Conservation (phyloP, 1,140 invertebrate genomes). For the Cotesia chilonis region DNA sequence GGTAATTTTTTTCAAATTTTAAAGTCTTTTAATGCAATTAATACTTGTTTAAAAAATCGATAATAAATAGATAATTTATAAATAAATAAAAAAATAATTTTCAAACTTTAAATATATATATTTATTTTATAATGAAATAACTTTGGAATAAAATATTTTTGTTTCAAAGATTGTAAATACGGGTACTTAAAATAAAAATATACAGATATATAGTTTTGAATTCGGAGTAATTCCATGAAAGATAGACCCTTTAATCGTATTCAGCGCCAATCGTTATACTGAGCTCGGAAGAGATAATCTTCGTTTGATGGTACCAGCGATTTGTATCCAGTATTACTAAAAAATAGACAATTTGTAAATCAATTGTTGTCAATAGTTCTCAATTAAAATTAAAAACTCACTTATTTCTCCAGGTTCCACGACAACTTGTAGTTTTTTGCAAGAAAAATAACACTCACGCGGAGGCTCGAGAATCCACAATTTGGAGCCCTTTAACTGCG, state of each 20-base stretch:
- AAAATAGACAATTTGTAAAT: slow-evolving; percentile 50
- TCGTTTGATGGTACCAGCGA: slow-evolving; percentile 93
- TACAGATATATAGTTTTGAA: not conserved
- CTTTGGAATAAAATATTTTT: not conserved
- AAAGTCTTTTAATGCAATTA: too few species aligned
- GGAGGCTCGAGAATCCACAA: slow-evolving; percentile 87
- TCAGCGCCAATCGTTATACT: slow-evolving; percentile 96
- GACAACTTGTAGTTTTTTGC: slow-evolving; percentile 73
- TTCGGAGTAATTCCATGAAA: not conserved
- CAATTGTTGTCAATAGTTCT: slow-evolving; percentile 8
- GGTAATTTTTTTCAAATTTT: too few species aligned
- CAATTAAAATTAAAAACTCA: slow-evolving; percentile 65
- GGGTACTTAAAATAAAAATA: not conserved
- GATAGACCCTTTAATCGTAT: slow-evolving; percentile 75
- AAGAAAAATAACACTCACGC: slow-evolving; percentile 85
- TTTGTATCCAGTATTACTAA: slow-evolving; percentile 93
- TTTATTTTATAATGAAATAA: too few species aligned
- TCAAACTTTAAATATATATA: too few species aligned
- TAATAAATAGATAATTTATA: too few species aligned
- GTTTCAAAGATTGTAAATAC: not conserved
- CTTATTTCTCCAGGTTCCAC: slow-evolving; percentile 90
- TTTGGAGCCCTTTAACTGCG: slow-evolving; percentile 87
- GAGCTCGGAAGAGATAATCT: slow-evolving; percentile 84
- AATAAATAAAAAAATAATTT: too few species aligned
- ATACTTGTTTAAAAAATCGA: too few species aligned